A percentile compares a stretch with the other conserved stretches of the same genome.
phyloP scores from a whole-genome alignment of 1,140 invertebrate species.

The Drosophila guanche region DNA sequence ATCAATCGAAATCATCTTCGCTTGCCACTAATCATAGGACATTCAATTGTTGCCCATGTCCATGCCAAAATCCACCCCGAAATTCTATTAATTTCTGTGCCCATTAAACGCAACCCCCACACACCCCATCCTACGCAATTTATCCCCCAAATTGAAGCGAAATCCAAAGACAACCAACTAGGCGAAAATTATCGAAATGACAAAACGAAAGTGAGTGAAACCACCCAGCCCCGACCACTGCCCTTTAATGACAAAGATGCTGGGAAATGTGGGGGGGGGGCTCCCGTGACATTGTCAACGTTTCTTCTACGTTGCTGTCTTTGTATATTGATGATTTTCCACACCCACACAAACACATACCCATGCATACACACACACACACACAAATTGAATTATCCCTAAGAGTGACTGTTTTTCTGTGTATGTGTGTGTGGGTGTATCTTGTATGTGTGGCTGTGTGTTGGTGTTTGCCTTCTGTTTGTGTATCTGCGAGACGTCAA shows the following conservation, averaged over 20 bases:
- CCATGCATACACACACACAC: constrained; percentile 20
- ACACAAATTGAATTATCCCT: constrained; percentile 75
- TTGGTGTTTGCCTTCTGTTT: constrained; percentile 45
- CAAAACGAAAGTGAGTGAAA: constrained; percentile 50
- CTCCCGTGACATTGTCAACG: constrained; percentile 50
- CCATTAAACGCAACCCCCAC: constrained; percentile 12
- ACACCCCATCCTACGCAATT: neutral
- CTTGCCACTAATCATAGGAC: constrained; percentile 11
- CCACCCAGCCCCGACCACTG: neutral
- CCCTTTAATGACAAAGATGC: constrained; percentile 17
- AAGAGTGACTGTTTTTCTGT: constrained; percentile 58
- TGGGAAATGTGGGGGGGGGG: constrained; percentile 34
- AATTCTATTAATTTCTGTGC: constrained; percentile 27
- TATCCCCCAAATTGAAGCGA: constrained; percentile 27
- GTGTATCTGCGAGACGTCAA: constrained; percentile 77
- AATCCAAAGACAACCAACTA: constrained; percentile 49
- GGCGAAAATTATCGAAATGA: constrained; percentile 71
- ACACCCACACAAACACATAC: constrained; percentile 29
- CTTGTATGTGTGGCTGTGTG: constrained; percentile 41
- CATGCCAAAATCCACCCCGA: constrained; percentile 13
- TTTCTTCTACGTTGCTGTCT: constrained; percentile 53
- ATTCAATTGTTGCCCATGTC: constrained; percentile 35
- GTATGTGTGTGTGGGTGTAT: constrained; percentile 20
- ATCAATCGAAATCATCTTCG: neutral
- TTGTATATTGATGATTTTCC: constrained; percentile 71